Evolutionary conservation across 2,113 vertebrate genomes (phyloP), one percentile per base, ranked within the genome.

Genomic region (Holacanthus passer): DNA sequence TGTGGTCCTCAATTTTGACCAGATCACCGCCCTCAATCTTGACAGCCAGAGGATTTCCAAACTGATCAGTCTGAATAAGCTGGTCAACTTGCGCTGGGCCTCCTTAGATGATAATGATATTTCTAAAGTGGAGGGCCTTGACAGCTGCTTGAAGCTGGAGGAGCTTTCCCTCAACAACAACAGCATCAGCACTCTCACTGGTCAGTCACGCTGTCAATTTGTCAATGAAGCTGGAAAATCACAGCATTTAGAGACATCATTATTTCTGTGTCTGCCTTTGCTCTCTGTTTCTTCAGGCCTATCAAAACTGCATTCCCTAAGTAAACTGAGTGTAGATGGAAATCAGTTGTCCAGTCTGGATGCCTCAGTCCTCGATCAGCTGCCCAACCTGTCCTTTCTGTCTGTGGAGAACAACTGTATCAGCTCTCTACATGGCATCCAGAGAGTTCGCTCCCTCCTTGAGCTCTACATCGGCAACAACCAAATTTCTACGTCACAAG

Each of bases 381-480:
- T 97, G 70, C 87, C 93, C 31, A 95, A 96, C 63, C 93, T 97
- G 50, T 94, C 95, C 72, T 97, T 95, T 68, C 92, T 97, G 73
- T 97, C 96, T 72, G 90, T 94, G 79, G 96, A 97, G 79, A 96
- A 94, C 92, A 98, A 97, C 89, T 89, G 32, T 68, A 96, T 98
- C 83, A 87, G 77, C 20, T 96, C 96, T 31, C 67, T 97, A 77
- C 85, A 87, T 35, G 96, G 95, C 53, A 91, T 97, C 85, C 96
- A 96, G 31, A 96, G 94, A 89, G 90, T 81, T 63, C 83, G 79
- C 27, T 92, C 93, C 5, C 93, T 98, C n/a, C 90, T 95, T 29
- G 96, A 97, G 83, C 93, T 98, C n/a, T 97, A 96, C 58, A 64
- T 96, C 11, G 96, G 95, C 85, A 96, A 95, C 83, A 98, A 97